Evolutionary conservation across 2,888 invertebrate genomes (phyloP).

Genomic region (Linnaemya vulpina): DNA sequence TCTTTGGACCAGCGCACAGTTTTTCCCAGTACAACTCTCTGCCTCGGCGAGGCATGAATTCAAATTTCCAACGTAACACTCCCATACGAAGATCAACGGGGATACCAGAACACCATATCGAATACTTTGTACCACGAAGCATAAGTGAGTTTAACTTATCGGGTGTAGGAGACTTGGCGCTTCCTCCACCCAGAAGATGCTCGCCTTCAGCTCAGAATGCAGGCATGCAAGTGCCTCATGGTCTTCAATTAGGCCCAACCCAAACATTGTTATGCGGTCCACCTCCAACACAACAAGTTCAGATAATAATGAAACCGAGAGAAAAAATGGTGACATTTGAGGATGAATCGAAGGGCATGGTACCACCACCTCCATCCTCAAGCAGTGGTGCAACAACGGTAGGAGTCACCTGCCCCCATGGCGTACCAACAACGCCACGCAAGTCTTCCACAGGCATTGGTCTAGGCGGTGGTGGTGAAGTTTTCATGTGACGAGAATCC

Average conservation of each 20-base stretch:
- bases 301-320: slow-evolving; percentile 84
- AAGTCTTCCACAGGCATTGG: slow-evolving; percentile 76
- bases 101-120: slow-evolving; percentile 86
- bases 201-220: slow-evolving; percentile 78
- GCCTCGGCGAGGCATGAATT: slow-evolving; percentile 82
- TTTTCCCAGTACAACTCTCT: slow-evolving; percentile 85
- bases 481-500: slow-evolving; percentile 90
- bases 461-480: slow-evolving; percentile 85
- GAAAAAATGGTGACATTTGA: slow-evolving; percentile 93
- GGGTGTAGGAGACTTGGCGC: slow-evolving; percentile 85
- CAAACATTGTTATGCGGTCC: slow-evolving; percentile 80
- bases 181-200: slow-evolving; percentile 83
- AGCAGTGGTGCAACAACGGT: slow-evolving; percentile 46
- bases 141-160: slow-evolving; percentile 92
- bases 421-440: slow-evolving; percentile 82
- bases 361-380: slow-evolving; percentile 69
- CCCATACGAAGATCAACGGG: slow-evolving; percentile 87
- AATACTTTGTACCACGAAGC: slow-evolving; percentile 93
- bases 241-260: slow-evolving; percentile 79
- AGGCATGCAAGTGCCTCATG: slow-evolving; percentile 78
- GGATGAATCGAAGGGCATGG: slow-evolving; percentile 85
- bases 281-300: slow-evolving; percentile 79
- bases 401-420: slow-evolving; percentile 81
- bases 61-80: slow-evolving; percentile 86
- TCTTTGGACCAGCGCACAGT: slow-evolving; percentile 82